A percentile compares a stretch with the other conserved stretches of the same genome.
Conservation (phyloP, 2,113 vertebrate species). For the Ardeotis arabs region DNA sequence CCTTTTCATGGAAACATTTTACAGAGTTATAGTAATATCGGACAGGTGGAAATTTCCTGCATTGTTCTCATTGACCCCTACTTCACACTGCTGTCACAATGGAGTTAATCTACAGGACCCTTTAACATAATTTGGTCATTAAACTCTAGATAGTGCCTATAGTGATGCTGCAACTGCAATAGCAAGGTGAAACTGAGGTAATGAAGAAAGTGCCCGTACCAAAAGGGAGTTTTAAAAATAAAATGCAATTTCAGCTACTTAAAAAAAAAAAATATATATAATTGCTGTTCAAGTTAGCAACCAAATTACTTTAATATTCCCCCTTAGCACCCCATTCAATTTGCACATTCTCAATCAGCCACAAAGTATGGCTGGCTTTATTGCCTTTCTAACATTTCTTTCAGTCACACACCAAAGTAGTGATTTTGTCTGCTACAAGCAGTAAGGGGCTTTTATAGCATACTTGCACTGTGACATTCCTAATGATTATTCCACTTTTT, state of each 20-base stretch:
- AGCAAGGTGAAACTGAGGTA: not conserved
- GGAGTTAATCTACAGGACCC: not conserved
- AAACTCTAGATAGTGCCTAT: not conserved
- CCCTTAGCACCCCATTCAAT: not conserved
- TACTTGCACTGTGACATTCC: not conserved
- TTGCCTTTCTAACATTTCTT: not conserved
- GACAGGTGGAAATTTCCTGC: not conserved
- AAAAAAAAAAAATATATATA: not conserved
- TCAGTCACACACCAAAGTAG: not conserved
- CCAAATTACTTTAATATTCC: not conserved
- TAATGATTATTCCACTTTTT: slow-evolving; percentile 11
- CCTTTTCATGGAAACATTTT: not conserved
- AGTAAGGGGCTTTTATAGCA: not conserved
- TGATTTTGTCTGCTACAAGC: not conserved
- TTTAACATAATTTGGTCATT: not conserved
- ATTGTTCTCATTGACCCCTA: not conserved
- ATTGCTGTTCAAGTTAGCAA: not conserved
- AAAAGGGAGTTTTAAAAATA: not conserved
- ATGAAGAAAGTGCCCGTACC: not conserved
- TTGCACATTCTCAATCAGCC: not conserved
- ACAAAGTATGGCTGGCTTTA: not conserved
- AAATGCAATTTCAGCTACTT: not conserved
- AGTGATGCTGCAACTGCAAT: not conserved
- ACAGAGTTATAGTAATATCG: not conserved
- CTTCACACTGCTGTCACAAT: not conserved